These are phyloP conservation scores for Malacoctenus gilli DNA, from an alignment of 2,797 vertebrate genomes.

Conservation along the genomic window DNA sequence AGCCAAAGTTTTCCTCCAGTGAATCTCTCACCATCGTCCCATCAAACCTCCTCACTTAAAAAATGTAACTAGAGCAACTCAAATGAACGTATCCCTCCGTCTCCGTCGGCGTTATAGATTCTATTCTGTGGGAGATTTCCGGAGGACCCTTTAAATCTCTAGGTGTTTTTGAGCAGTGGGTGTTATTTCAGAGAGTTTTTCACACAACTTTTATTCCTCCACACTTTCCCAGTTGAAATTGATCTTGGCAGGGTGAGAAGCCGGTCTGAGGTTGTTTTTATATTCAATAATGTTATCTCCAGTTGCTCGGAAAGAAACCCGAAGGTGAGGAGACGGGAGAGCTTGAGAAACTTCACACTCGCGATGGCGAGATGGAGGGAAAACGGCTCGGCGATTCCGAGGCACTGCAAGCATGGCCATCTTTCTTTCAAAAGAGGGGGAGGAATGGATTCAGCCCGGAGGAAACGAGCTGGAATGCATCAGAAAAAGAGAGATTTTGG, in stretches of 20 bases:
- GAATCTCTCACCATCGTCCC: too few species aligned
- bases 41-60: too few species aligned
- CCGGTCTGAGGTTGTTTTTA: conserved; percentile 34
- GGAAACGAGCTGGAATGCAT: conserved; percentile 31
- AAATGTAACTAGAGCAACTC: too few species aligned
- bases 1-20: too few species aligned
- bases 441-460: conserved; percentile 35
- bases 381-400: conserved; percentile 40
- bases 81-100: too few species aligned
- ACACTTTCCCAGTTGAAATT: conserved; percentile 44
- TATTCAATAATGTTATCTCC: conserved; percentile 60
- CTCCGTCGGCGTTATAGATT: too few species aligned
- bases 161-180: conserved; percentile 1
- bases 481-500: conserved; percentile 11
- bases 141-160: conserved; percentile 16
- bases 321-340: conserved; percentile 41
- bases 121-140: conserved; percentile 6
- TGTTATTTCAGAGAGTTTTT: conserved; percentile 34
- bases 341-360: conserved; percentile 36
- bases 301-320: conserved; percentile 37
- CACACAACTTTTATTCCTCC: conserved; percentile 27
- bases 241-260: conserved; percentile 42
- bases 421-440: conserved; percentile 19
- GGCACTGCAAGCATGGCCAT: conserved; percentile 20
- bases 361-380: conserved; percentile 31